phyloP scores from a whole-genome alignment of 2,797 vertebrate species.

The Acanthurus tractus region DNA sequence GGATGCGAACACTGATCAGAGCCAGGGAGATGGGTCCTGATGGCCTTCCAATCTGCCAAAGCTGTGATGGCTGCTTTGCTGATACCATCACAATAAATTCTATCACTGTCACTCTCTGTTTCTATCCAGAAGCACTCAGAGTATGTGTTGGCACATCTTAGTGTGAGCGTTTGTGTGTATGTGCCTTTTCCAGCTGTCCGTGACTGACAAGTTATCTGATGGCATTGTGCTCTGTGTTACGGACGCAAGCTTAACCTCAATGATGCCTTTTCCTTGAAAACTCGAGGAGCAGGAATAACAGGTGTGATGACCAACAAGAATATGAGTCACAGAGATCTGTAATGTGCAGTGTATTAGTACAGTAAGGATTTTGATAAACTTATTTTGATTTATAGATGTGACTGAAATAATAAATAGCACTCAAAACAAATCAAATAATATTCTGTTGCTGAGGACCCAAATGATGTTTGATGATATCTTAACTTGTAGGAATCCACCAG shows the following conservation, averaged over 20 bases:
- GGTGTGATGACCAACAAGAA: conserved; percentile 31
- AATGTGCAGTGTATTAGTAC: not conserved
- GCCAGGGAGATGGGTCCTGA: conserved; percentile 86
- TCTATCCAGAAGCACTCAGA: conserved; percentile 82
- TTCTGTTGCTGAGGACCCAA: not conserved
- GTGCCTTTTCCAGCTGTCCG: conserved; percentile 67
- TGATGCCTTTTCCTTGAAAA: conserved; percentile 57
- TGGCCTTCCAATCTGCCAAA: conserved; percentile 87
- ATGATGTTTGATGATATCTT: conserved; percentile 4
- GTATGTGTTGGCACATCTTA: conserved; percentile 77
- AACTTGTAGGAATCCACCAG: not conserved
- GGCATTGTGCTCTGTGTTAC: conserved; percentile 74
- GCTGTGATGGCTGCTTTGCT: conserved; percentile 84
- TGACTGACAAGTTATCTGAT: conserved; percentile 80
- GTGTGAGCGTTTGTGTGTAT: conserved; percentile 64
- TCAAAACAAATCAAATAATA: not conserved
- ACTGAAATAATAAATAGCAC: not conserved
- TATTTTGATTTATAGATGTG: not conserved
- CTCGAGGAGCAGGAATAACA: conserved; percentile 45
- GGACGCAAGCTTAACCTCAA: conserved; percentile 70
- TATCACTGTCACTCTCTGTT: conserved; percentile 87
- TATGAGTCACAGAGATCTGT: not conserved
- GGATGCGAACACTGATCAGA: conserved; percentile 82
- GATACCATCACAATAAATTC: conserved; percentile 89
- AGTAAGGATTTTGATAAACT: not conserved